Evolutionary conservation across 2,113 vertebrate species (phyloP).

Genomic region (Megaceryle maxima): DNA sequence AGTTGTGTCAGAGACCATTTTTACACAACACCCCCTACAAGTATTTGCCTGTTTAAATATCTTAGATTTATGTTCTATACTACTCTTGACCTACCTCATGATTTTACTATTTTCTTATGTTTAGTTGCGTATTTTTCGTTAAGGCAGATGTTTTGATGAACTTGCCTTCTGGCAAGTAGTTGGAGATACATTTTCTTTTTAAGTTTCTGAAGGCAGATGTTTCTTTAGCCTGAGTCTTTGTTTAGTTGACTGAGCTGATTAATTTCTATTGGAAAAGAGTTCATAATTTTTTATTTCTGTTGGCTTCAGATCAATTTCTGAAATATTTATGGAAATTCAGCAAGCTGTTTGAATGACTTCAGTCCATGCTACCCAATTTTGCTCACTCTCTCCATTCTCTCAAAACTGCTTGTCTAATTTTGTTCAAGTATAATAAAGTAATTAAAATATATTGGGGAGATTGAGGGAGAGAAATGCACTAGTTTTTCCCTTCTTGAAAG

Average conservation of each 20-base stretch:
- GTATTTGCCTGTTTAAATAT: neutral
- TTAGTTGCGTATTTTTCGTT: neutral
- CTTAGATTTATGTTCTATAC: neutral
- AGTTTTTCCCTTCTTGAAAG: neutral
- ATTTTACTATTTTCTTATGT: neutral
- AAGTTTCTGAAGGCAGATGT: neutral
- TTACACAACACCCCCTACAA: rapidly evolving
- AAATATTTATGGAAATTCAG: neutral
- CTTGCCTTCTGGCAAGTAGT: neutral
- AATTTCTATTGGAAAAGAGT: neutral
- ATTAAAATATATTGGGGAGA: neutral
- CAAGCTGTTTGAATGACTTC: neutral
- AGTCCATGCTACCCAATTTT: neutral
- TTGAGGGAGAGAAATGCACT: neutral
- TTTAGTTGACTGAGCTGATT: neutral
- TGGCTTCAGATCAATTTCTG: neutral
- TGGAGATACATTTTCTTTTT: neutral
- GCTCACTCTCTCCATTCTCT: neutral
- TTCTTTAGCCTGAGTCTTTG: neutral
- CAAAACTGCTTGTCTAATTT: neutral
- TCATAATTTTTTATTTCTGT: neutral
- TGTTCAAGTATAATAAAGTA: neutral
- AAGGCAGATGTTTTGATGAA: neutral
- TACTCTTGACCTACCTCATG: neutral
- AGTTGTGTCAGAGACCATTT: neutral